Base-by-base conservation (phyloP, 2,888 invertebrate species). In the Epinotia bilunana region DNA sequence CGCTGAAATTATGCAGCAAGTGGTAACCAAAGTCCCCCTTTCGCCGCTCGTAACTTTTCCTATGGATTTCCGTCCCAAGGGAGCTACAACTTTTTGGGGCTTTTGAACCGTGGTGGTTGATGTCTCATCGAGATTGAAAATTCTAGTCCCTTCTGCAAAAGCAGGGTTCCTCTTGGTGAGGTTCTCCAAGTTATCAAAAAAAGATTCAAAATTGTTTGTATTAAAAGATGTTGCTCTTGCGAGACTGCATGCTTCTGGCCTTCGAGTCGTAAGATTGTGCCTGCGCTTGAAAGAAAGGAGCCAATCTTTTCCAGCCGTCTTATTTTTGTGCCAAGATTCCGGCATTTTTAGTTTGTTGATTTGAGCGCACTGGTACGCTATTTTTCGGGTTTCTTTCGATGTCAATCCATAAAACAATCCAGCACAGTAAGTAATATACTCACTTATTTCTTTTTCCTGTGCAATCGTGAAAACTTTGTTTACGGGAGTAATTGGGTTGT, bases 41-140 rank as follows among this genome's bases (percentile, higher is more conserved):
- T 88, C 88, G 6, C 80, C 86, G 74, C 85, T 86, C 33, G 86
- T 85, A 3, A 79, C 83, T 78, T 81, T 84, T 68, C 76, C 77
- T 71, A 78, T 76, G 43, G 43, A 78, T 76, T 67, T 73, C 7
- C 33, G 33, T 12, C 78, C 76, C 65, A 64, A 76, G n/a, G 76
- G 75, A 5, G 39, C 74, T 16, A 78, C 2, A 12, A 76, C 76
- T 68, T 73, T 73, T 61, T 70, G 67, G 3, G 76, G 63, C 16
- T 71, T 65, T 43, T 78, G 78, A 9, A 78, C 76, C 0, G 78
- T 78, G 5, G 74, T 78, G 2, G 78, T 78, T 4, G 74, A 33
- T 11, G 76, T 76, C 57, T 74, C 78, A 43, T 78, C 76, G 6
- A 78, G 46, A 60, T 76, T 76, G n/a, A 46, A 78, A 5, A 78